Percentiles rank a stretch among this genome's conserved stretches.
Evolutionary conservation across 2,888 invertebrate species (phyloP).

Genomic region (Corbicula japonica): DNA sequence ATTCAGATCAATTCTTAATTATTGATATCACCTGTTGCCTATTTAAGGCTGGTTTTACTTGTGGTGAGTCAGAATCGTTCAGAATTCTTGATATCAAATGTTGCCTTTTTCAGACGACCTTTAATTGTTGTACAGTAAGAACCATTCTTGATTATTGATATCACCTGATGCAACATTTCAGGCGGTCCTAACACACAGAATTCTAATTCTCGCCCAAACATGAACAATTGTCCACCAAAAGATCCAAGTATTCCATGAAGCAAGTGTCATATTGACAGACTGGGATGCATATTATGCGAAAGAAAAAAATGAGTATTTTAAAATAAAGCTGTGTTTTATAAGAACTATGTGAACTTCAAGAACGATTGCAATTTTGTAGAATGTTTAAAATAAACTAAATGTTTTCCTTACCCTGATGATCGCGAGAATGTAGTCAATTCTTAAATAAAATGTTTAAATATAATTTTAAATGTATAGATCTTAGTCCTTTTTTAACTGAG

Average conservation of each 20-base stretch:
- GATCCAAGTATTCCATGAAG: slow-evolving; percentile 21
- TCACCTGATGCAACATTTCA: neutral
- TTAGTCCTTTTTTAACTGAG: neutral
- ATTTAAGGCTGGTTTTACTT: too few species aligned
- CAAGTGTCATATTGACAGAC: slow-evolving; percentile 21
- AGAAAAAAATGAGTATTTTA: neutral
- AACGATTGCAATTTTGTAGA: neutral
- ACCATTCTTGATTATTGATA: neutral
- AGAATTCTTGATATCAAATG: too few species aligned
- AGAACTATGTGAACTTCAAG: neutral
- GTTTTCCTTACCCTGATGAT: too few species aligned
- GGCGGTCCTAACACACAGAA: slow-evolving; percentile 4
- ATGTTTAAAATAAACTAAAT: too few species aligned
- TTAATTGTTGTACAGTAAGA: too few species aligned
- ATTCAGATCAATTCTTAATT: neutral
- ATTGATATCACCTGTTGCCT: neutral
- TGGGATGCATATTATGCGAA: slow-evolving; percentile 9
- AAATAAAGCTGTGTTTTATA: neutral
- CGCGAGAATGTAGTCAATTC: neutral
- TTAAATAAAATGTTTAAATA: neutral
- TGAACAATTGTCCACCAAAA: slow-evolving; percentile 12
- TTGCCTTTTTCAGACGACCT: too few species aligned
- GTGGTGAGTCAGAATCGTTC: too few species aligned
- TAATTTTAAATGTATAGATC: neutral
- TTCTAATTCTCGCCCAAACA: neutral